phyloP scores from a whole-genome alignment of 2,888 invertebrate species.

The Eupithecia centaureata region DNA sequence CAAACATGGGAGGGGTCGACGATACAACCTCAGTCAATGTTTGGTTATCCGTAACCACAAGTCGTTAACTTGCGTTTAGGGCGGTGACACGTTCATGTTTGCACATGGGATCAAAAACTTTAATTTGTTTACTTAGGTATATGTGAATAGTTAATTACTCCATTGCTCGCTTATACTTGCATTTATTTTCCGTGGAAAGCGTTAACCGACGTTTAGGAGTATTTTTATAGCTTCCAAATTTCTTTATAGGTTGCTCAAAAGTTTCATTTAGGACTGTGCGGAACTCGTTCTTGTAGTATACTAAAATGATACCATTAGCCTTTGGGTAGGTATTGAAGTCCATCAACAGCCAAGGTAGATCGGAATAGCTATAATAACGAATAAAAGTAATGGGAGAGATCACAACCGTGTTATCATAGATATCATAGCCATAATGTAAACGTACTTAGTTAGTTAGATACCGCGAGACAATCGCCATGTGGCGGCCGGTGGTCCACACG shows the following conservation, averaged over 20 bases:
- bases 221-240: neutral
- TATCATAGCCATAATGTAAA: neutral
- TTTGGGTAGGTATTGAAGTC: neutral
- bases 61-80: constrained; percentile 24
- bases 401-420: neutral
- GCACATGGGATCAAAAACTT: constrained; percentile 19
- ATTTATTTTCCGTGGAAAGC: neutral
- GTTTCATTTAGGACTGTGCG: neutral
- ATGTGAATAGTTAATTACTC: neutral
- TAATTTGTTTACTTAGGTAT: neutral
- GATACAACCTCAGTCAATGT: constrained; percentile 42
- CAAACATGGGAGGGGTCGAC: constrained; percentile 44
- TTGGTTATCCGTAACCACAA: constrained; percentile 41
- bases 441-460: no score
- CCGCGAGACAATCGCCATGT: neutral
- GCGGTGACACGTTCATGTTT: constrained; percentile 20
- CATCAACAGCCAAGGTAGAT: neutral
- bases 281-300: neutral
- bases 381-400: neutral
- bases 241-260: neutral
- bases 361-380: neutral
- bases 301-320: neutral
- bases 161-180: neutral
- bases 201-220: neutral
- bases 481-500: neutral